Evolutionary conservation across 2,888 invertebrate genomes (phyloP), one percentile per base, ranked within the genome.

Genomic region (Lochmaea capreae): DNA sequence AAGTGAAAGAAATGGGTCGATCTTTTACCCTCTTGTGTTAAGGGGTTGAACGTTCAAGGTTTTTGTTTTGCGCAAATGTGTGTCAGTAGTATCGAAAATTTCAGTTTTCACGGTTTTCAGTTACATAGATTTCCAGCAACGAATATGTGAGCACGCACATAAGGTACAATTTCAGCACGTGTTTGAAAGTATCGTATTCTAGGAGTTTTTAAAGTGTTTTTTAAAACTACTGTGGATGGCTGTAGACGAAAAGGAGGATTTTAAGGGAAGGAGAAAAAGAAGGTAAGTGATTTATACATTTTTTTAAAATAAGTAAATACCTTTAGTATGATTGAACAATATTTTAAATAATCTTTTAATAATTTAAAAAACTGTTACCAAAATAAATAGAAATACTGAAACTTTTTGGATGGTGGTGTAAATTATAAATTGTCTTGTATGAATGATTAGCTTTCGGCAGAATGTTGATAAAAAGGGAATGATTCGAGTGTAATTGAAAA

Each of bases 21-120:
- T 63, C 49, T 67, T 33, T 22, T 59, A 26, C 42, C 43, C 49
- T 49, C n/a, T 18, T 49, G 18, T 58, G 61, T 71, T 76, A 43
- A 63, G 71, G 69, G 63, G 71, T 73, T 70, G 75, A 68, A 58
- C 65, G 73, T 77, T 73, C 77, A 77, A 77, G 75, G 77, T 74
- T 75, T 52, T 62, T 67, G 72, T 57, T 77, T 75, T 73, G 77
- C 77, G 77, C 77, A 75, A 77, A 77, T 73, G 71, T 77, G 71
- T 75, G 75, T 73, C 75, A 76, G 74, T 73, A 75, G 73, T 26
- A 74, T 72, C 66, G 75, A 73, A 73, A 77, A 68, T 54, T 75
- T 71, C 65, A 73, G 71, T 73, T 77, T 70, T 71, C 71, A 54
- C 66, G 67, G 69, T 73, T 73, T 70, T 71, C 71, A 62, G 71